Evolutionary conservation across 2,888 invertebrate species (phyloP).

Genomic region (Nomada ferruginata): DNA sequence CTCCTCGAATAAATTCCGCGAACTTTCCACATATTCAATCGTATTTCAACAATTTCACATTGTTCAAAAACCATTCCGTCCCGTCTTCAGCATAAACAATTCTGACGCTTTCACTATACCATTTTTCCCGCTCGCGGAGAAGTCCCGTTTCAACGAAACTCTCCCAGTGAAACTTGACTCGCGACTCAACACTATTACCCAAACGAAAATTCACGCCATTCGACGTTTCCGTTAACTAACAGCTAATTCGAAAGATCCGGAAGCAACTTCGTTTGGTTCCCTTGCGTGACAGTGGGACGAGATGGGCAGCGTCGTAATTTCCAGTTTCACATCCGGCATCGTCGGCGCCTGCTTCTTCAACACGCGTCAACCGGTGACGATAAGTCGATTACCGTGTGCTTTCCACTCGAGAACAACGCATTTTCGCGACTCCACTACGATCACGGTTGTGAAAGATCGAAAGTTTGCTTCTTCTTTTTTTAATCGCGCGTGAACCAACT

Average conservation of each 20-base stretch:
- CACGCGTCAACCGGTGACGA: conserved; percentile 49
- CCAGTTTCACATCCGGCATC: conserved; percentile 71
- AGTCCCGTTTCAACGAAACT: not conserved
- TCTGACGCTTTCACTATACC: conserved; percentile 9
- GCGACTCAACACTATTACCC: not conserved
- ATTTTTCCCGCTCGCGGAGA: not conserved
- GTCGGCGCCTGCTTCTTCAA: conserved; percentile 52
- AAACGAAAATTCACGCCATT: not conserved
- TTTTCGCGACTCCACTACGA: conserved; percentile 30
- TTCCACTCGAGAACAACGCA: conserved; percentile 42
- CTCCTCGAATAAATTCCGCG: not conserved
- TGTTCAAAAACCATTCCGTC: too few species aligned
- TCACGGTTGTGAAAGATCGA: conserved; percentile 19
- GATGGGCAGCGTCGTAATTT: conserved; percentile 65
- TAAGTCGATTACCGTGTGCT: conserved; percentile 39
- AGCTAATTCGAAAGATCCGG: not conserved
- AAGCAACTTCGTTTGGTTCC: conserved; percentile 34
- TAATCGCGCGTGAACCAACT: conserved; percentile 46
- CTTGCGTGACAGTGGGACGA: conserved; percentile 45
- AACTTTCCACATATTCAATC: not conserved
- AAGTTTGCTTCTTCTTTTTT: conserved; percentile 23
- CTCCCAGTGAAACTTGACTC: not conserved
- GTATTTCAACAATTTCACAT: not conserved
- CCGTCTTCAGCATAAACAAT: not conserved
- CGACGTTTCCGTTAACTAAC: too few species aligned